Base-by-base conservation (phyloP, 2,797 vertebrate genomes). In the Anableps anableps region DNA sequence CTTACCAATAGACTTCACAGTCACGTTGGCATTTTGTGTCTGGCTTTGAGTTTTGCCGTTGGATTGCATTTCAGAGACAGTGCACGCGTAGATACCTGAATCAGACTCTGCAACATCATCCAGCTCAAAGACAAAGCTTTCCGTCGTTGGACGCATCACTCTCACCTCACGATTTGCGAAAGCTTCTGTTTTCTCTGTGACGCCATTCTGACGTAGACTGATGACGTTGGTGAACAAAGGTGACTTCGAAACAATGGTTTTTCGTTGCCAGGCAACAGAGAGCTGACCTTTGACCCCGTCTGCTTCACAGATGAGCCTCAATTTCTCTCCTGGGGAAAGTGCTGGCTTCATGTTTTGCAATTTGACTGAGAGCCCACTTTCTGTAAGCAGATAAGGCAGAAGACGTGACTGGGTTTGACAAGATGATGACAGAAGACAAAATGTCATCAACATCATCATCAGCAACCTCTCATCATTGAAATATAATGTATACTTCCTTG, bases 261-360 rank as follows among this genome's bases (percentile, higher is more conserved):
- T 85, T 74, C 89, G 94, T 91, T 96, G 95, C 97, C 97, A 99
- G 17, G 31, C 87, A 81, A 97, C 80, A 0, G 96, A 97, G n/a
- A 98, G 86, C 9, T 83, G 91, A 74, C 92, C 86, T 1, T 88
- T 85, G 1, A 81, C 50, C 66, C 94, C 94, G 0, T 29, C 82
- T 34, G 95, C 95, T 72, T 86, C 75, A 7, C 97, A 98, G 60
- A 51, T 76, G 47, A 98, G 87, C 31, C 58, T 60, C 47, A 99
- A 85, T 0, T 70, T 0, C 1, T 93, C 93, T 17, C 97, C 96
- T 38, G 95, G 96, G 0, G 77, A 83, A 0, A 97, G 80, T 0
- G 0, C 16, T 0, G 29, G 19, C 10, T 1, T 41, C 0, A 10
- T 8, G 34, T 79, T 77, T 45, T 81, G 84, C 84, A 96, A 88